These are phyloP conservation scores for Myotis findleyi DNA, from an alignment of 2,797 vertebrate genomes.

Conservation along the genomic window DNA sequence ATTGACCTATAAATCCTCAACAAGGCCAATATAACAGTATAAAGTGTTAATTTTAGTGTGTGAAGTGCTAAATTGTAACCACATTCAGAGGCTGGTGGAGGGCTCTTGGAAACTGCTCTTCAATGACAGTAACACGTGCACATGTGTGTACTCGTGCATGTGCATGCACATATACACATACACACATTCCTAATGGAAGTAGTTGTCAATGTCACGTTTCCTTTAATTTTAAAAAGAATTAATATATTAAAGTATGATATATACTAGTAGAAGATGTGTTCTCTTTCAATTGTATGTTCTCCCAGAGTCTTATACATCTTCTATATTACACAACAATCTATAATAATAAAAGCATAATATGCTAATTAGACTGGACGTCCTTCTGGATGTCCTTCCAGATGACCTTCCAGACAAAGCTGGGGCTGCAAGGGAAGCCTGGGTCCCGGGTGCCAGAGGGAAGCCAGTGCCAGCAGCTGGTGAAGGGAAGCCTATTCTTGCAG, in stretches of 20 bases:
- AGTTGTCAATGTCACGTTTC: not conserved
- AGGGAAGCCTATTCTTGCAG: no score
- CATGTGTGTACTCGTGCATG: not conserved
- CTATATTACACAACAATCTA: no score
- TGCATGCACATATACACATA: not conserved
- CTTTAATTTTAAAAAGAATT: slow-evolving; percentile 37
- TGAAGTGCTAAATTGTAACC: not conserved
- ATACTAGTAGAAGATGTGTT: not conserved
- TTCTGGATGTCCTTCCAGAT: no score
- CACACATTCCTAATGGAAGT: not conserved
- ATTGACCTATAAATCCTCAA: not conserved
- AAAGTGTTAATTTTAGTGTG: not conserved
- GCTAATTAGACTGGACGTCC: no score
- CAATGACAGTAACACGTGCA: not conserved
- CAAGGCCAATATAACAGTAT: not conserved
- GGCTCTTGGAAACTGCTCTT: not conserved
- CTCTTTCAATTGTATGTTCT: not conserved
- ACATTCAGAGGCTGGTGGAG: not conserved
- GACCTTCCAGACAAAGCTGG: no score
- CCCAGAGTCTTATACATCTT: not conserved
- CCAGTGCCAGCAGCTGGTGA: no score
- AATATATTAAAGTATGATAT: not conserved
- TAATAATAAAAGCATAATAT: no score
- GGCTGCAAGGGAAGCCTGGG: no score
- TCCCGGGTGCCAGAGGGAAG: no score